Evolutionary conservation across 2,888 invertebrate genomes (phyloP).

Genomic region (Hirtodrosophila cameraria): DNA sequence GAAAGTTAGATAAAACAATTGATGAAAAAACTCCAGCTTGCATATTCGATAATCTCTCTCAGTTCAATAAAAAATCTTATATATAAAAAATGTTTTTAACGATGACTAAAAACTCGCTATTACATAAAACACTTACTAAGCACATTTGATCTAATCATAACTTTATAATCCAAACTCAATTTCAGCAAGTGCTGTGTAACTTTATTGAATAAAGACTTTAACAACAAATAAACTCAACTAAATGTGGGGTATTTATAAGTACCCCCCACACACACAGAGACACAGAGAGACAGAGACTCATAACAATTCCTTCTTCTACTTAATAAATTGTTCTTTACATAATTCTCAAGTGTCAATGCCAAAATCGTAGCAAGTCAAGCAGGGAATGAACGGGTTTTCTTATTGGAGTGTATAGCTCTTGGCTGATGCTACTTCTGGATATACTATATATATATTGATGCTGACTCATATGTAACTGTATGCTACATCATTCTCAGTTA

Average conservation of each 20-base stretch:
- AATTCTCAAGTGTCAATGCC: conserved; percentile 20
- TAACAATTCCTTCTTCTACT: no score
- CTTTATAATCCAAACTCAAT: neutral
- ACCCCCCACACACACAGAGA: no score
- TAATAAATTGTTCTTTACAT: conserved; percentile 36
- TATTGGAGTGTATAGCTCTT: no score
- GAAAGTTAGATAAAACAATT: no score
- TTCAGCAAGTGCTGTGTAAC: no score
- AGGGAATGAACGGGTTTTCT: neutral
- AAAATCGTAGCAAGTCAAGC: neutral
- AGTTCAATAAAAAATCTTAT: no score
- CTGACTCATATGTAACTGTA: conserved; percentile 1
- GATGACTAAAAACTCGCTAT: neutral
- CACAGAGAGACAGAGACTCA: no score
- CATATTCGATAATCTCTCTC: no score
- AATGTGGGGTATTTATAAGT: neutral
- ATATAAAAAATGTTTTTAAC: no score
- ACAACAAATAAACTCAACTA: neutral
- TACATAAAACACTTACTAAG: neutral
- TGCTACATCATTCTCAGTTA: no score
- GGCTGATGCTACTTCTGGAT: neutral
- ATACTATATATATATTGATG: conserved; percentile 1
- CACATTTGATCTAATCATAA: neutral
- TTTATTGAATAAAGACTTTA: neutral
- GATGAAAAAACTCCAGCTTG: no score